phyloP scores from a whole-genome alignment of 2,797 vertebrate species.

The Galago senegalensis region DNA sequence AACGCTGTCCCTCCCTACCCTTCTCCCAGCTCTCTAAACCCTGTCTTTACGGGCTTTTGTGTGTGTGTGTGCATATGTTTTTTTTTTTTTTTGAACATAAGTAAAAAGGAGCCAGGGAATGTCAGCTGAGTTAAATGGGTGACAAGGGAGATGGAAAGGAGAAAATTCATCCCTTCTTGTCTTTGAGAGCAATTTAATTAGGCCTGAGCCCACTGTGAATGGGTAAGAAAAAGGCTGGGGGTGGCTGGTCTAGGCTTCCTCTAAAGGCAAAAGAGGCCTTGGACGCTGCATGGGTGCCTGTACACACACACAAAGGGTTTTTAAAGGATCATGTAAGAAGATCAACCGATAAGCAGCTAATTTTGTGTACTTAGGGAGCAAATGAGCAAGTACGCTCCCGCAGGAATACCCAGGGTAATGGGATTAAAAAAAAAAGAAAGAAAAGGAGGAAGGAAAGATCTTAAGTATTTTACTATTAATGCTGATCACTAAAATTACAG shows the following conservation, averaged over 20 bases:
- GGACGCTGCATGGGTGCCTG: slow-evolving; percentile 83
- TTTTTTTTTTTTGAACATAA: slow-evolving; percentile 86
- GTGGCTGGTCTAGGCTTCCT: slow-evolving; percentile 88
- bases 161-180: slow-evolving; percentile 94
- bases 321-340: slow-evolving; percentile 97
- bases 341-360: slow-evolving; percentile 99
- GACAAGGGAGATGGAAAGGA: slow-evolving; percentile 91
- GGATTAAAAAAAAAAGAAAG: slow-evolving; percentile 88
- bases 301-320: slow-evolving; percentile 93
- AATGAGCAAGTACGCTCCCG: slow-evolving; percentile 90
- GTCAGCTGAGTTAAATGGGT: slow-evolving; percentile 91
- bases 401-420: slow-evolving; percentile 90
- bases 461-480: slow-evolving; percentile 93
- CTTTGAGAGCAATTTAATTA: slow-evolving; percentile 96
- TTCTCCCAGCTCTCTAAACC: slow-evolving; percentile 66
- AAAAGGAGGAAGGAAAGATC: slow-evolving; percentile 89
- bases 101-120: slow-evolving; percentile 90
- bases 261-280: slow-evolving; percentile 90
- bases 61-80: slow-evolving; percentile 23
- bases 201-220: slow-evolving; percentile 88
- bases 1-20: slow-evolving; percentile 56
- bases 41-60: slow-evolving; percentile 66
- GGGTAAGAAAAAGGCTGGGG: slow-evolving; percentile 86
- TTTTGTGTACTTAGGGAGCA: slow-evolving; percentile 98
- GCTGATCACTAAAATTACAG: slow-evolving; percentile 95